Conservation (phyloP, 2,113 vertebrate genomes). For the Rhadina sibilatrix region DNA sequence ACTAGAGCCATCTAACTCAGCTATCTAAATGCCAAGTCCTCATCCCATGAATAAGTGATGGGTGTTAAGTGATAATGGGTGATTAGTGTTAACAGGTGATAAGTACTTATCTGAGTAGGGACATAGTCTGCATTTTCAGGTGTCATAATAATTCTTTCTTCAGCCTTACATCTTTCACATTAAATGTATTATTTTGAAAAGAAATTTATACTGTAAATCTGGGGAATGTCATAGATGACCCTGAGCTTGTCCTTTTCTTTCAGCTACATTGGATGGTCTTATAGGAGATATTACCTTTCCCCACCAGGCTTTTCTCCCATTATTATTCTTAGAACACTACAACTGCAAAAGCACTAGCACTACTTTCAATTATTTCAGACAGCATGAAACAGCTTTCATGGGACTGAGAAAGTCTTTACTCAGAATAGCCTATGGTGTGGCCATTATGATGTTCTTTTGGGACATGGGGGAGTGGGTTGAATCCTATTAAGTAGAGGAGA, state of each 20-base stretch:
- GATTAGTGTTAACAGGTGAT: neutral
- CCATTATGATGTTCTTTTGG: constrained; percentile 37
- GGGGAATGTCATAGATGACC: constrained; percentile 1
- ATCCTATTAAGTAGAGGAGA: constrained; percentile 25
- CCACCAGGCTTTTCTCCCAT: constrained; percentile 11
- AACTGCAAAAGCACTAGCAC: constrained; percentile 8
- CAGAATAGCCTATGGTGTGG: constrained; percentile 3
- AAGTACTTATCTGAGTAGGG: neutral
- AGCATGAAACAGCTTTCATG: constrained; percentile 44
- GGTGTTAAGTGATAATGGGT: neutral
- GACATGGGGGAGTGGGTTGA: neutral
- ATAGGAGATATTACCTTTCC: neutral
- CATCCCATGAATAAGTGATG: neutral
- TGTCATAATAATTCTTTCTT: neutral
- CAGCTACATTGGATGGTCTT: neutral
- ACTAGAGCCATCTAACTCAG: neutral
- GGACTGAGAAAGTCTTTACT: constrained; percentile 43
- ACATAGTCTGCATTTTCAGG: neutral
- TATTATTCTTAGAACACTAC: constrained; percentile 37
- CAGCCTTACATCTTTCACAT: neutral
- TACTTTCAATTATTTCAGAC: constrained; percentile 54
- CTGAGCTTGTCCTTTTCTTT: constrained; percentile 26
- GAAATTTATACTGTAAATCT: neutral
- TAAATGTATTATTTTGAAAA: neutral
- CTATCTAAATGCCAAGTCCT: neutral